Evolutionary conservation across 2,113 vertebrate genomes (phyloP), one percentile per base, ranked within the genome.

Genomic region (Syrrhaptes paradoxus): DNA sequence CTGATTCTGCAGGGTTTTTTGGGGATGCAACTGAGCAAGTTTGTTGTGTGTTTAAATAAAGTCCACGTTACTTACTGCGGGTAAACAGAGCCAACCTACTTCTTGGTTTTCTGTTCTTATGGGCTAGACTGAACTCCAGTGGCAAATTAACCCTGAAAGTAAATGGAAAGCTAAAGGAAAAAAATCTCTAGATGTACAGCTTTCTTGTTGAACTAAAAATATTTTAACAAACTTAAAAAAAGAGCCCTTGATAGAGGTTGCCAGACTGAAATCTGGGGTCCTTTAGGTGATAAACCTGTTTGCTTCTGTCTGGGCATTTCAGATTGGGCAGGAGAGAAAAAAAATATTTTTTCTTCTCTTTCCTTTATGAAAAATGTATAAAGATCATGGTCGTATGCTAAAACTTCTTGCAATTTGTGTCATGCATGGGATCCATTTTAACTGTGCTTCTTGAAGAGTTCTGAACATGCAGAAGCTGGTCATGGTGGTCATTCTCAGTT

Each of bases 31-130:
- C 51, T 63, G 20, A 57, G 34, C 46, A 46, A 16, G 0, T 17
- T 70, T 66, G 41, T 48, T 78, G 34, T 75, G 29, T 43, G 8
- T 70, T 70, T 88, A 22, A 66, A 28, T 71, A 34, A 55, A 10
- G 10, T 17, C 48, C 16, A 2, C 3, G 1, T 46, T 45, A 32
- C 36, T 74, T 54, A 49, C 21, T 46, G 43, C 0, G 0, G 36
- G 45, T 49, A 46, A 66, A 75, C 52, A 61, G n/a, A 71, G 29
- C 46, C 58, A 65, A 20, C 12, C 41, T 43, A 28, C 72, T 46
- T 29, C 46, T 48, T 63, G 43, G 7, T 21, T 74, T 78, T 20
- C 34, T 25, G 31, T 67, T n/a, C 6, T 26, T 78, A 48, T 48
- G 21, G 61, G 52, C 54, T 43, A 70, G 59, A n/a, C 51, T 74